These are phyloP conservation scores for Chelmon rostratus DNA, from an alignment of 2,797 vertebrate genomes.

Conservation along the genomic window DNA sequence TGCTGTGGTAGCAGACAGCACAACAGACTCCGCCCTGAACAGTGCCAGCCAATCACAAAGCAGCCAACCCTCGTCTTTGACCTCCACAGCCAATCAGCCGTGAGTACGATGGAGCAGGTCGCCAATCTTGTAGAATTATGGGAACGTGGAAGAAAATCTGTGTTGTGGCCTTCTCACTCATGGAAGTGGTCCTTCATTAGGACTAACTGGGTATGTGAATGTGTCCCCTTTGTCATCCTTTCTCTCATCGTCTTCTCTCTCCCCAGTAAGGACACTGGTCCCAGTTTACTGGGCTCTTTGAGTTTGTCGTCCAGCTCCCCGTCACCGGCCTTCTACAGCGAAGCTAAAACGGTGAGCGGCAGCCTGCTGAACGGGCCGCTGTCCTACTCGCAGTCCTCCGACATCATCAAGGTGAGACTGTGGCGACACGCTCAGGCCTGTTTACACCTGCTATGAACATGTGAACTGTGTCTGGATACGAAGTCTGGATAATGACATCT, in stretches of 20 bases:
- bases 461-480: not conserved
- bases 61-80: slow-evolving; percentile 86
- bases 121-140: not conserved
- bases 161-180: too few species aligned
- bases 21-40: slow-evolving; percentile 84
- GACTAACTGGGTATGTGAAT: too few species aligned
- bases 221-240: too few species aligned
- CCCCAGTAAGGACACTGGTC: slow-evolving; percentile 85
- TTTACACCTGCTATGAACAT: not conserved
- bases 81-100: slow-evolving; percentile 87
- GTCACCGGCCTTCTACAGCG: slow-evolving; percentile 87
- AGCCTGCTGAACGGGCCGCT: slow-evolving; percentile 90
- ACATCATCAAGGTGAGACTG: slow-evolving; percentile 88
- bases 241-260: too few species aligned
- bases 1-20: slow-evolving; percentile 90
- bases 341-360: slow-evolving; percentile 83
- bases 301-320: slow-evolving; percentile 86
- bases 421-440: too few species aligned
- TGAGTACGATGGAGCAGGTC: slow-evolving; percentile 78
- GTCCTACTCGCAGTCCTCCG: slow-evolving; percentile 85
- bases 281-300: slow-evolving; percentile 89
- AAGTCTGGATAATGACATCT: not conserved
- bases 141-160: not conserved
- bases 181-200: too few species aligned
- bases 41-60: slow-evolving; percentile 86